Evolutionary conservation across 1,140 invertebrate species (phyloP).

Genomic region (Drosophila ananassae): DNA sequence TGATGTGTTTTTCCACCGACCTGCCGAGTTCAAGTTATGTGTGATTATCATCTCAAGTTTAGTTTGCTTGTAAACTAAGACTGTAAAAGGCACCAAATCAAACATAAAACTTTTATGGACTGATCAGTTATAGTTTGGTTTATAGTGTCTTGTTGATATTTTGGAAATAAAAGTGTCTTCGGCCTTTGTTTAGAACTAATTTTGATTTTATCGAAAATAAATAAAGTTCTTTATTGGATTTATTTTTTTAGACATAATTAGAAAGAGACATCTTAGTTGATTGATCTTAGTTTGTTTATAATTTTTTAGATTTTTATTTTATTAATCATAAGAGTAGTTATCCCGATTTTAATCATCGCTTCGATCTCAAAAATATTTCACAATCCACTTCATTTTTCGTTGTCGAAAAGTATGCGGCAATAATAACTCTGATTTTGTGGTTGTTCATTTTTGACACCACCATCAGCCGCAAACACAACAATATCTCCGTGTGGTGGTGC

Average conservation of each 20-base stretch:
- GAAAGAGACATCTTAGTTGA: background rate
- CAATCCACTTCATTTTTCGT: conserved; percentile 35
- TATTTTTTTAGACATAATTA: background rate
- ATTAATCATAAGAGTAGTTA: too few relatives aligned
- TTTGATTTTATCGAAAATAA: conserved; percentile 1
- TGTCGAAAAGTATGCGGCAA: conserved; percentile 61
- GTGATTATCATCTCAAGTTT: conserved; percentile 37
- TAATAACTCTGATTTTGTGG: conserved; percentile 77
- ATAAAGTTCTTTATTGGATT: background rate
- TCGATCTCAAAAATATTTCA: conserved; percentile 18
- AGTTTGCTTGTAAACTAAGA: conserved; percentile 17
- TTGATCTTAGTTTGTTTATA: too few relatives aligned
- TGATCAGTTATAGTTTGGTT: conserved; percentile 12
- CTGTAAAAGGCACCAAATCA: conserved; percentile 6
- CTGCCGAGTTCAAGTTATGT: conserved; percentile 20
- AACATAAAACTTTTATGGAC: conserved; percentile 18
- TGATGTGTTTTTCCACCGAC: conserved; percentile 40
- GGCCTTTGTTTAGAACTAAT: background rate
- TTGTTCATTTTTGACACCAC: conserved; percentile 73
- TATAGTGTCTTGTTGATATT: conserved; percentile 22
- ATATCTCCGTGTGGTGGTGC: conserved; percentile 15
- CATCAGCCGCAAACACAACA: conserved; percentile 63
- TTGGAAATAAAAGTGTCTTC: conserved; percentile 6
- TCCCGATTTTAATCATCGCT: too few relatives aligned
- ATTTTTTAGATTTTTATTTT: background rate